Evolutionary conservation across 2,888 invertebrate genomes (phyloP).

Genomic region (Megaustenia siamemsis): DNA sequence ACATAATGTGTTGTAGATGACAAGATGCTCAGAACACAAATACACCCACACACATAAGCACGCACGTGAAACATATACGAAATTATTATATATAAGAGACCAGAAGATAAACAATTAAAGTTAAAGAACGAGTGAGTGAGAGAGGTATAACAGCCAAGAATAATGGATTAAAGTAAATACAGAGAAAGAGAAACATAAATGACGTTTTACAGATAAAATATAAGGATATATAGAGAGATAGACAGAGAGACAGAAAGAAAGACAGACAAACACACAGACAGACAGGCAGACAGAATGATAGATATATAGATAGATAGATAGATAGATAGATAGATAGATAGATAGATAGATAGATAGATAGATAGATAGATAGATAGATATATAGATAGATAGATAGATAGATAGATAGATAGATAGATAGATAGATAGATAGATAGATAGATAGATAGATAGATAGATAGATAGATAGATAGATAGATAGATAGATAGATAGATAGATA

Average conservation of each 20-base stretch:
- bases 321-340: neutral
- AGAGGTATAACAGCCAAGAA: neutral
- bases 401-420: no score
- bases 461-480: no score
- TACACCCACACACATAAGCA: neutral
- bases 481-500: no score
- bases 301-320: constrained; percentile 16
- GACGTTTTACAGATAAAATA: no score
- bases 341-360: constrained; percentile 3
- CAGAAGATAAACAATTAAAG: neutral
- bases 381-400: neutral
- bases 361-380: neutral
- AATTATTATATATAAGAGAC: neutral
- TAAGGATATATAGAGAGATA: constrained; percentile 2
- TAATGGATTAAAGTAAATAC: neutral
- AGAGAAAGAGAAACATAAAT: neutral
- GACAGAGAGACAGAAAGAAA: constrained; percentile 10
- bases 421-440: no score
- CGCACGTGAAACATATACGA: neutral
- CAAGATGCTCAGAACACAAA: neutral
- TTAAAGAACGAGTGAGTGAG: neutral
- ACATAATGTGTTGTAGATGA: neutral
- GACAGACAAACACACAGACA: constrained; percentile 1
- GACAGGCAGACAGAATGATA: constrained; percentile 4
- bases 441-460: no score